phyloP scores from a whole-genome alignment of 2,113 vertebrate genomes.

The Oncorhynchus masou region DNA sequence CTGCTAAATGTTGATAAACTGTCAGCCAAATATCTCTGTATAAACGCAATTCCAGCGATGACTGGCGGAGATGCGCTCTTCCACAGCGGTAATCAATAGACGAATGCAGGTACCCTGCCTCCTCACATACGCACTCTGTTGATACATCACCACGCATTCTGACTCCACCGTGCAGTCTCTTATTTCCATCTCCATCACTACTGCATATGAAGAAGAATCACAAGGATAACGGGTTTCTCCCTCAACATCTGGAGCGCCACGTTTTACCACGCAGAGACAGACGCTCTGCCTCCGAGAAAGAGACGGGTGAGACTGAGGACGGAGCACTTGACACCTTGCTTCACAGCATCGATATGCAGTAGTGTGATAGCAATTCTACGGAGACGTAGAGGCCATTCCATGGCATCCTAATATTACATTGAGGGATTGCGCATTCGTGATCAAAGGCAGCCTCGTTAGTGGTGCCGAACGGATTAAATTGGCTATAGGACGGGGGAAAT shows the following conservation, averaged over 20 bases:
- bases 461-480: slow-evolving; percentile 53
- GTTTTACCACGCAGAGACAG: slow-evolving; percentile 49
- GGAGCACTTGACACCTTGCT: slow-evolving; percentile 67
- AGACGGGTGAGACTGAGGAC: slow-evolving; percentile 50
- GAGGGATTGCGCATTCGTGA: slow-evolving; percentile 66
- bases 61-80: slow-evolving; percentile 52
- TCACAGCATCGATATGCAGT: slow-evolving; percentile 71
- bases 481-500: slow-evolving; percentile 34
- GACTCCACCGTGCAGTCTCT: slow-evolving; percentile 52
- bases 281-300: slow-evolving; percentile 26
- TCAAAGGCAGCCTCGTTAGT: slow-evolving; percentile 39
- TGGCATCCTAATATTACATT: slow-evolving; percentile 70
- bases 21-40: slow-evolving; percentile 17
- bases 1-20: slow-evolving; percentile 1
- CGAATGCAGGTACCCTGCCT: slow-evolving; percentile 69
- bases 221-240: slow-evolving; percentile 53
- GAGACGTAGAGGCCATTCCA: slow-evolving; percentile 71
- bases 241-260: slow-evolving; percentile 64
- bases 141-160: slow-evolving; percentile 61
- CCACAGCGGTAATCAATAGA: slow-evolving; percentile 67
- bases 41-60: slow-evolving; percentile 46
- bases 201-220: slow-evolving; percentile 38
- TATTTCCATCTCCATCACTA: slow-evolving; percentile 42
- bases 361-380: slow-evolving; percentile 72
- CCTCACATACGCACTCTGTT: slow-evolving; percentile 44